Evolutionary conservation across 2,888 invertebrate genomes (phyloP).

Genomic region (Temnothorax unifasciatus): DNA sequence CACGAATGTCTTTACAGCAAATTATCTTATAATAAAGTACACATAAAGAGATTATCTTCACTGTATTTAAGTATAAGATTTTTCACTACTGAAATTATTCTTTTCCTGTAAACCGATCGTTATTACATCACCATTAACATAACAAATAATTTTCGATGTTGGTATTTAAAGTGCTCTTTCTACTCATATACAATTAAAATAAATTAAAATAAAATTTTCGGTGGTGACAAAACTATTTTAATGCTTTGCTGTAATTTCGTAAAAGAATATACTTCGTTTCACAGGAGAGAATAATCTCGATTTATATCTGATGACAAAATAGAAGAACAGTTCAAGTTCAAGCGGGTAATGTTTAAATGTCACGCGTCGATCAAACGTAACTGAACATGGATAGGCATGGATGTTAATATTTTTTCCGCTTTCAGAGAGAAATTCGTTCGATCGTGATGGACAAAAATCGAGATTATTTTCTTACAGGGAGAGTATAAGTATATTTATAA

Average conservation of each 20-base stretch:
- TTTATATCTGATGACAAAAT: background rate
- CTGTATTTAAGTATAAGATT: conserved; percentile 15
- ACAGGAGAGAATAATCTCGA: background rate
- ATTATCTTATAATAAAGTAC: conserved; percentile 53
- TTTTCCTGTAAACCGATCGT: background rate
- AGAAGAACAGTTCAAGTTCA: background rate
- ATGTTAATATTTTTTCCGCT: background rate
- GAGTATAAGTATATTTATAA: conserved; percentile 17
- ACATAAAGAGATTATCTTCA: conserved; percentile 36
- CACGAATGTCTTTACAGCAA: conserved; percentile 40
- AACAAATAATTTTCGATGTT: conserved; percentile 6
- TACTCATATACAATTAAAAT: background rate
- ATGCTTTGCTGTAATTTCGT: background rate
- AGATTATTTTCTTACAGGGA: conserved; percentile 3
- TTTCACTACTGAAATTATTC: background rate
- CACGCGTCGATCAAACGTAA: background rate
- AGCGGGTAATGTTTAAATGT: background rate
- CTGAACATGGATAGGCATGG: background rate
- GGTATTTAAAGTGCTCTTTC: background rate
- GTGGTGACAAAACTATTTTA: conserved; percentile 9
- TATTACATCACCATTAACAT: background rate
- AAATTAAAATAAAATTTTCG: conserved; percentile 18
- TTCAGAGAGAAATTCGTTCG: background rate
- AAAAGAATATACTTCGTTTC: background rate
- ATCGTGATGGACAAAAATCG: background rate